phyloP scores from a whole-genome alignment of 2,888 invertebrate species.

The Encarsia formosa region DNA sequence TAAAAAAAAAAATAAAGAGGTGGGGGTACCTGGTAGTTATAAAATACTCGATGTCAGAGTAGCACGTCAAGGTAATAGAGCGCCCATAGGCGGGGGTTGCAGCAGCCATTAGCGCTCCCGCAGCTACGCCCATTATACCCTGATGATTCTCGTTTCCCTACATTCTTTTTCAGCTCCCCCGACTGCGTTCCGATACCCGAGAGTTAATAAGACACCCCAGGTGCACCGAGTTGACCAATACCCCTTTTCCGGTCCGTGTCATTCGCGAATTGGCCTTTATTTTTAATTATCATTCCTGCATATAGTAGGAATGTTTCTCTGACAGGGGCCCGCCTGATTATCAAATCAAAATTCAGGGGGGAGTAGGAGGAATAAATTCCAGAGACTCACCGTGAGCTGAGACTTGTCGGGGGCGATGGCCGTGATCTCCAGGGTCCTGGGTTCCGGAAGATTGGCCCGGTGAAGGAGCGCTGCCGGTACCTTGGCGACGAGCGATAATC shows the following conservation, averaged over 20 bases:
- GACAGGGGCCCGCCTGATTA: too few species aligned
- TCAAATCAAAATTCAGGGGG: too few species aligned
- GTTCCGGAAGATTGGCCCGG: constrained; percentile 49
- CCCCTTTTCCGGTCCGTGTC: too few species aligned
- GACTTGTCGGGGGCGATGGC: constrained; percentile 65
- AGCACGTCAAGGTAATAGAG: constrained; percentile 2
- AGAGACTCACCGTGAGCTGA: constrained; percentile 58
- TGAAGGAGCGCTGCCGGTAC: constrained; percentile 59
- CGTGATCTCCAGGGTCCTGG: constrained; percentile 58
- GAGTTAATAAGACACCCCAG: too few species aligned
- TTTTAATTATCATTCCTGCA: too few species aligned
- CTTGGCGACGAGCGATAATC: constrained; percentile 59
- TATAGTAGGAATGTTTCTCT: too few species aligned
- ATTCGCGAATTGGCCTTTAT: too few species aligned
- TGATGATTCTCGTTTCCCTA: constrained; percentile 12
- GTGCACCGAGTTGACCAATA: too few species aligned
- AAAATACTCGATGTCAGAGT: not conserved
- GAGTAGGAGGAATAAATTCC: not conserved
- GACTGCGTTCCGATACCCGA: too few species aligned
- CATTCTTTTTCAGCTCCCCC: too few species aligned
- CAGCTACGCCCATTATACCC: constrained; percentile 20
- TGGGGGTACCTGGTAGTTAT: too few species aligned
- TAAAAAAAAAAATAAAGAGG: too few species aligned
- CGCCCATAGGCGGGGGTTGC: constrained; percentile 8
- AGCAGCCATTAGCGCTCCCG: constrained; percentile 12